phyloP scores from a whole-genome alignment of 2,113 vertebrate species.

The Cephalopholis sonnerati region DNA sequence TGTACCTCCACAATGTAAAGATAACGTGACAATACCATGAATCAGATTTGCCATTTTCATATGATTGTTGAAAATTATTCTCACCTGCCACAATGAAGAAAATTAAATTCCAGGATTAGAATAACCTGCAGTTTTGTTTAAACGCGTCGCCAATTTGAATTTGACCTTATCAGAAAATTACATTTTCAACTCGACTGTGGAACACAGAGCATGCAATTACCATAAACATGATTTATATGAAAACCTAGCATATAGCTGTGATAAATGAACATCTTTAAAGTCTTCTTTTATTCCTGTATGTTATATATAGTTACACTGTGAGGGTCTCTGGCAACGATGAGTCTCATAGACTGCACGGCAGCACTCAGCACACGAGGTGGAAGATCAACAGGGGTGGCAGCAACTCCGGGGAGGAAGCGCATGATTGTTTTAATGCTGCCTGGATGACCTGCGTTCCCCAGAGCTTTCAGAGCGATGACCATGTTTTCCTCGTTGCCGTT shows the following conservation, averaged over 20 bases:
- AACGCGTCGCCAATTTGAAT: neutral
- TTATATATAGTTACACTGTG: slow-evolving; percentile 75
- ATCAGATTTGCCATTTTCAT: slow-evolving; percentile 1
- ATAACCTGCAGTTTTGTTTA: neutral
- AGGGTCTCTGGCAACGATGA: slow-evolving; percentile 85
- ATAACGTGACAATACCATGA: neutral
- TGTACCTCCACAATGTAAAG: neutral
- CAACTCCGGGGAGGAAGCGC: slow-evolving; percentile 85
- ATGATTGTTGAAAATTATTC: neutral
- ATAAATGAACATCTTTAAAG: neutral
- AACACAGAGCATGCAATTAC: neutral
- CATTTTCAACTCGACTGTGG: neutral
- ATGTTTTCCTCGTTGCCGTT: slow-evolving; percentile 82
- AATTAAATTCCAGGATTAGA: neutral
- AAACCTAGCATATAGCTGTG: neutral
- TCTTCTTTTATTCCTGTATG: neutral
- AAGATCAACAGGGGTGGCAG: slow-evolving; percentile 77
- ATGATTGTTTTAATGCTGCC: slow-evolving; percentile 88
- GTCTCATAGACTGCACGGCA: slow-evolving; percentile 88
- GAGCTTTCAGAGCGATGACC: slow-evolving; percentile 86
- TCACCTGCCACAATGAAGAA: neutral
- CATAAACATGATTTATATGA: neutral
- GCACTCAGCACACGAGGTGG: slow-evolving; percentile 79
- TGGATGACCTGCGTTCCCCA: slow-evolving; percentile 89
- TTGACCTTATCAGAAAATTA: neutral